Conservation (phyloP, 1,140 invertebrate species). For the Drosophila willistoni region DNA sequence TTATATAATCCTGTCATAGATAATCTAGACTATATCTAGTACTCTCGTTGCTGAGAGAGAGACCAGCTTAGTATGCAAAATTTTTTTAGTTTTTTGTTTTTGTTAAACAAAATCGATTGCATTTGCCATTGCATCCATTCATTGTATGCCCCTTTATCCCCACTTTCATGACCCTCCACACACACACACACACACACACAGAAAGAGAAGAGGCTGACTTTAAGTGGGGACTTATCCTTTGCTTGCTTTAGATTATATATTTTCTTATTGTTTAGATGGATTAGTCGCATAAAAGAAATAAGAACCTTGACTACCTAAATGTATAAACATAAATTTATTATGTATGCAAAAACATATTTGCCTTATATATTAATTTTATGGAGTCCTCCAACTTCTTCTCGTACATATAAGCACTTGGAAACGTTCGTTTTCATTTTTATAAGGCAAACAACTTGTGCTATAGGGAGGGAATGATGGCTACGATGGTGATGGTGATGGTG, state of each 20-base stretch:
- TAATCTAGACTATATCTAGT: constrained; percentile 2
- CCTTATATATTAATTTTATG: constrained; percentile 32
- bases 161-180: no score
- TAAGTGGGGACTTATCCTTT: constrained; percentile 7
- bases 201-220: not conserved
- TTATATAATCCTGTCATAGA: constrained; percentile 10
- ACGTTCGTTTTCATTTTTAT: constrained; percentile 50
- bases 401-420: constrained; percentile 27
- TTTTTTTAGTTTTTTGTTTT: not conserved
- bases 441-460: constrained; percentile 31
- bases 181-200: not conserved
- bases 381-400: constrained; percentile 13
- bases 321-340: constrained; percentile 22
- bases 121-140: not conserved
- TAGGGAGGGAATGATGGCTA: not conserved
- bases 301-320: constrained; percentile 10
- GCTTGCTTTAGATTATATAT: constrained; percentile 7
- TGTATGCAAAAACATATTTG: constrained; percentile 43
- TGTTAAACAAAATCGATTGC: constrained; percentile 2
- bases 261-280: constrained; percentile 2
- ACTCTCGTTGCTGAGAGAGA: not conserved
- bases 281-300: not conserved
- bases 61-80: constrained; percentile 4
- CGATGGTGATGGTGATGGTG: no score
- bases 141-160: not conserved